Percentiles rank a stretch among this genome's conserved stretches.
These are phyloP conservation scores for Scotopteryx bipunctaria DNA, from an alignment of 2,888 invertebrate genomes.

Conservation along the genomic window DNA sequence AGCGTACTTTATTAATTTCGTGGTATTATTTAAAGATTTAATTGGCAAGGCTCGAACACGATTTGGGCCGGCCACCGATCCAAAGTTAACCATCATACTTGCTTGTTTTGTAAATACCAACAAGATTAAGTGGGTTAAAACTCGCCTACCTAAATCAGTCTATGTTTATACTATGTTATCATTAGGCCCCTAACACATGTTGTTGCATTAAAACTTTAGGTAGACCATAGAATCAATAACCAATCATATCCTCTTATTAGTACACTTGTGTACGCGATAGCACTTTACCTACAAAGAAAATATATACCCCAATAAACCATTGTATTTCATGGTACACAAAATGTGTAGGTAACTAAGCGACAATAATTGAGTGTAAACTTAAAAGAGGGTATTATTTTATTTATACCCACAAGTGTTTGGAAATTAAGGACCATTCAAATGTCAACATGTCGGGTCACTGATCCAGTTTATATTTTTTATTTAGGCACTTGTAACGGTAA, in stretches of 20 bases:
- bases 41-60: constrained; percentile 27
- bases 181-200: too few relatives aligned
- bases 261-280: too few relatives aligned
- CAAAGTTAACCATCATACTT: constrained; percentile 14
- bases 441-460: constrained; percentile 9
- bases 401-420: background rate
- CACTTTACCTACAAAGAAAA: too few relatives aligned
- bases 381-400: background rate
- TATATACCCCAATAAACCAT: too few relatives aligned
- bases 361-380: too few relatives aligned
- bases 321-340: too few relatives aligned
- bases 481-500: constrained; percentile 9
- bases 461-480: constrained; percentile 11
- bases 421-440: background rate
- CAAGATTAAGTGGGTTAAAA: background rate
- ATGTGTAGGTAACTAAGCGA: too few relatives aligned
- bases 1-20: constrained; percentile 4
- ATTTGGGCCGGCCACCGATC: constrained; percentile 21
- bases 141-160: background rate
- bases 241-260: too few relatives aligned
- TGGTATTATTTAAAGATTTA: constrained; percentile 22
- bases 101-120: constrained; percentile 18
- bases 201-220: too few relatives aligned
- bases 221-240: too few relatives aligned
- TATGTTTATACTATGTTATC: too few relatives aligned